Percentiles rank a stretch among this genome's conserved stretches.
phyloP scores from a whole-genome alignment of 2,888 invertebrate genomes.

The Eledone cirrhosa region DNA sequence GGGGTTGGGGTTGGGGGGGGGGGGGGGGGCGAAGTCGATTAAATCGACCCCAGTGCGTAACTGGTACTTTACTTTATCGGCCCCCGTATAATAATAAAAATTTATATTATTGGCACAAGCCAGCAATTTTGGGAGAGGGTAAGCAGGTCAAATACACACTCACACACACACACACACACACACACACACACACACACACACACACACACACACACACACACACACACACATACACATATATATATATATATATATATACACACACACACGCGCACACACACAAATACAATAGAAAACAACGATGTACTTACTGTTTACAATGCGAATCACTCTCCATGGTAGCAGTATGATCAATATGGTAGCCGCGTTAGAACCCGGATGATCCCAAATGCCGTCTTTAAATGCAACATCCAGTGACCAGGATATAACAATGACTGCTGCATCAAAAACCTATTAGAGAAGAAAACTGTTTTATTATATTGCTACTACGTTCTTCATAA shows the following conservation, averaged over 20 bases:
- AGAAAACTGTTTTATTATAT: neutral
- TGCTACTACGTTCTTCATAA: neutral
- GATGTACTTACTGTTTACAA: conserved; percentile 56
- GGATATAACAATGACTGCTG: conserved; percentile 55
- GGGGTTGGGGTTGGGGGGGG: no score
- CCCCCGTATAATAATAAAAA: no score
- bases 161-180: no score
- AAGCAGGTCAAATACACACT: no score
- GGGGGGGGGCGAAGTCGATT: no score
- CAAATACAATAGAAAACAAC: neutral
- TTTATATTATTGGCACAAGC: no score
- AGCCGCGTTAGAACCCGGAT: conserved; percentile 56
- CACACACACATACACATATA: neutral
- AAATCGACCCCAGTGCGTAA: no score
- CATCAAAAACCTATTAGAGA: conserved; percentile 53
- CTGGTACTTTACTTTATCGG: no score
- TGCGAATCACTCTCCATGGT: conserved; percentile 61
- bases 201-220: neutral
- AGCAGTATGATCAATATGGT: conserved; percentile 57
- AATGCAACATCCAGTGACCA: conserved; percentile 59
- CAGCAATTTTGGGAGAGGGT: no score
- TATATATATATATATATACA: neutral
- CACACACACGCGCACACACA: no score
- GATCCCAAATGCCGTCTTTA: conserved; percentile 60
- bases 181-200: neutral